Evolutionary conservation across 2,888 invertebrate species (phyloP), one percentile per base, ranked within the genome.

Genomic region (Mythimna vitellina): DNA sequence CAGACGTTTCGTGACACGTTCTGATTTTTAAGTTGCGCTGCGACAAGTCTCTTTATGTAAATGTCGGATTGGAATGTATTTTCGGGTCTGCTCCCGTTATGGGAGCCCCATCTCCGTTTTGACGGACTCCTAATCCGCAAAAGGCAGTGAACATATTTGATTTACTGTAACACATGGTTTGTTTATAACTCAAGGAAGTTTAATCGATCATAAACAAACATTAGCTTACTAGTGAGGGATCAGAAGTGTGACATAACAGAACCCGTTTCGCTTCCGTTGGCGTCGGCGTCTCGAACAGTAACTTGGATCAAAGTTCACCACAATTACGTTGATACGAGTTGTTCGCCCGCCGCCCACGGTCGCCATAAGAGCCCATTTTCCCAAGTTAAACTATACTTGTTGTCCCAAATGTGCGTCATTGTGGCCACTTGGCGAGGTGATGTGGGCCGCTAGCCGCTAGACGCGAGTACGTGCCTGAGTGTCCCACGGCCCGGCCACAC

Each of bases 401-500:
- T 70, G 76, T 79, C 79, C 75, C 73, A 58, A 79, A 75, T 74
- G 73, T 71, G 46, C 61, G 57, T 65, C 67, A 69, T 57, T 82
- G 81, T 82, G 74, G 65, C 61, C 65, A 64, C 73, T 76, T 60
- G 75, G 73, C 56, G 51, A 54, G 56, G 58, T 63, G 58, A 76
- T 74, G 80, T 78, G 70, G 80, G 76, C 78, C 73, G 85, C 32
- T 70, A 53, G 70, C n/a, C 49, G 49, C 49, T 51, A 6, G 46
- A 5, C 46, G 46, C 46, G 17, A 46, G 42, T 49, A n/a, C 63
- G 58, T 51, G 70, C 29, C 57, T 65, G 76, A 58, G 72, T 69
- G 83, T 92, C 92, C 89, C 92, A 92, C 92, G 92, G 88, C 65
- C 66, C 58, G 29, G 32, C 25, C 83, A 58, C 46, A 20, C 88